Evolutionary conservation across 2,888 invertebrate genomes (phyloP).

Genomic region (Tetramorium bicarinatum): DNA sequence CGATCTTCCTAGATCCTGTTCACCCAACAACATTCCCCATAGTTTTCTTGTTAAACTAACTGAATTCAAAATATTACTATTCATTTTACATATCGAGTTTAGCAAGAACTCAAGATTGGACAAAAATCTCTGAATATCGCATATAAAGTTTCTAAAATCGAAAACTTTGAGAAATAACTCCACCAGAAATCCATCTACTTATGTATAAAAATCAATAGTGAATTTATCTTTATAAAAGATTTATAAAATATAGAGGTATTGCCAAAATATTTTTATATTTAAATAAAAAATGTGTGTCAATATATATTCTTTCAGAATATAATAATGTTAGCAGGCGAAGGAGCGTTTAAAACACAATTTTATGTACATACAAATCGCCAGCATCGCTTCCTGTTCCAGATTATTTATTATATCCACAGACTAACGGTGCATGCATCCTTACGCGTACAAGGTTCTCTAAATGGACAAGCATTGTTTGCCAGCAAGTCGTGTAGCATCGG

Average conservation of each 20-base stretch:
- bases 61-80: constrained; percentile 15
- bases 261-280: background rate
- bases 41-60: constrained; percentile 37
- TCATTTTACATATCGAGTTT: background rate
- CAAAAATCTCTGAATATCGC: background rate
- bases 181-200: background rate
- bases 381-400: constrained; percentile 73
- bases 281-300: background rate
- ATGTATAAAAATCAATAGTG: background rate
- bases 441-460: constrained; percentile 62
- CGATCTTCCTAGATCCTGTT: constrained; percentile 79
- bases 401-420: constrained; percentile 80
- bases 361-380: constrained; percentile 74
- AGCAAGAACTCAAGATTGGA: background rate
- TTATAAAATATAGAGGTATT: background rate
- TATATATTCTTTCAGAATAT: background rate
- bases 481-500: constrained; percentile 57
- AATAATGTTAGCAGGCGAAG: background rate
- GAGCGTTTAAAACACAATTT: constrained; percentile 49
- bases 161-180: background rate
- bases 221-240: background rate
- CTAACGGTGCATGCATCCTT: constrained; percentile 79
- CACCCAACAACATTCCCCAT: constrained; percentile 38
- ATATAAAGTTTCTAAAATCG: background rate
- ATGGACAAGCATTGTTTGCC: constrained; percentile 75